Base-by-base conservation (phyloP, 2,888 invertebrate genomes). In the Melolontha melolontha region DNA sequence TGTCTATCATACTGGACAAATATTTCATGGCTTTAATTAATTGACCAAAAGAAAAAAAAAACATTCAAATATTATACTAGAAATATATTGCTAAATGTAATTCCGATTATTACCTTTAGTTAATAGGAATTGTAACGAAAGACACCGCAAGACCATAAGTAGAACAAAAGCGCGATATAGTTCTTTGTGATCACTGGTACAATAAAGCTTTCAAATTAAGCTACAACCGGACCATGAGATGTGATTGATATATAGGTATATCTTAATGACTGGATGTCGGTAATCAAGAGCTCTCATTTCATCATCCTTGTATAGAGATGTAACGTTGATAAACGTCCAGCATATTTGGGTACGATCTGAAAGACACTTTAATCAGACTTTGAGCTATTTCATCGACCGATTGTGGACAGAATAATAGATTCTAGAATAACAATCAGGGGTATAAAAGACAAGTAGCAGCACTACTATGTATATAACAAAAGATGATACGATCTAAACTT, bases 231-330 rank as follows among this genome's bases (percentile, higher is more conserved):
- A 29, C 44, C 44, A 14, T 17, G 34, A 34, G 17, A 50, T 50
- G 16, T 14, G 64, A 64, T 64, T 64, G 64, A 64, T 64, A 41
- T 64, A 64, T 64, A 40, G 51, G 39, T 42, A 40, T 51, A 51
- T 22, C 51, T 40, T 52, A 51, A 64, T 52, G 64, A 64, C 51
- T 51, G 64, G 51, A 51, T 51, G 64, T 51, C 64, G 42, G 41
- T 41, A 51, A 64, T 64, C 64, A 64, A 17, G 34, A 44, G 40
- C 49, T 44, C 64, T 51, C 64, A 52, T 64, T 64, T 64, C 64
- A 64, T 64, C 64, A 64, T 64, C 64, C 64, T 41, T 64, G 64
- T 66, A 66, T 66, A 66, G 66, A 66, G 66, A 66, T 55, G 66
- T 57, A 66, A 66, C 66, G 41, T 49, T 66, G 66, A 66, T 47